Percentiles rank a stretch among this genome's conserved stretches.
Conservation (phyloP, 2,113 vertebrate species). For the Alouatta palliata region DNA sequence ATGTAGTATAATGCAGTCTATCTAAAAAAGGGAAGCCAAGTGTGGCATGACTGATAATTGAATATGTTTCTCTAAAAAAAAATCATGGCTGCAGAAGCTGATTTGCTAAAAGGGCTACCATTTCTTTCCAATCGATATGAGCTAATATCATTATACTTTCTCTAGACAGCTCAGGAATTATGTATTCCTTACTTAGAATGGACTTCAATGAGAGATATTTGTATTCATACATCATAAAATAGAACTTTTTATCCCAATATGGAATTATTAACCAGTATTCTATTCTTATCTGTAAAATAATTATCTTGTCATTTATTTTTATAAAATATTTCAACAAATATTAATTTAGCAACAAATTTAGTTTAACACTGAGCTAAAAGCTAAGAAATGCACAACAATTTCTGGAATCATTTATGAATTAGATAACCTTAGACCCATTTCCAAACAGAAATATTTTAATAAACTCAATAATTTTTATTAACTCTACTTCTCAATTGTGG, state of each 20-base stretch:
- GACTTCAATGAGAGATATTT: background rate
- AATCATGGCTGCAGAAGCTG: background rate
- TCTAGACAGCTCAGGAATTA: background rate
- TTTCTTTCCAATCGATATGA: background rate
- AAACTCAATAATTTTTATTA: background rate
- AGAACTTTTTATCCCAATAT: background rate
- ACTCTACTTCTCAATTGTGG: background rate
- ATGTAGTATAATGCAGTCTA: background rate
- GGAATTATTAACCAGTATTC: background rate
- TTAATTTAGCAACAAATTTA: background rate
- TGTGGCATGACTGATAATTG: background rate
- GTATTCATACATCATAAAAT: background rate
- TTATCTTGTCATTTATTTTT: background rate
- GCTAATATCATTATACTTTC: background rate
- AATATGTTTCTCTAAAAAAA: constrained; percentile 27
- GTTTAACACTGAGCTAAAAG: background rate
- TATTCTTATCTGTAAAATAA: background rate
- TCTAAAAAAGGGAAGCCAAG: background rate
- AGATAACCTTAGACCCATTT: background rate
- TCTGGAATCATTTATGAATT: constrained; percentile 5
- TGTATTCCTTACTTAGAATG: background rate
- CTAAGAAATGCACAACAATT: background rate
- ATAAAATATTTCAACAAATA: background rate
- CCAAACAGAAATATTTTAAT: background rate
- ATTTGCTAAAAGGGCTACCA: background rate